These are phyloP conservation scores for Parasteatoda lunata DNA, from an alignment of 2,888 invertebrate species.

Conservation along the genomic window DNA sequence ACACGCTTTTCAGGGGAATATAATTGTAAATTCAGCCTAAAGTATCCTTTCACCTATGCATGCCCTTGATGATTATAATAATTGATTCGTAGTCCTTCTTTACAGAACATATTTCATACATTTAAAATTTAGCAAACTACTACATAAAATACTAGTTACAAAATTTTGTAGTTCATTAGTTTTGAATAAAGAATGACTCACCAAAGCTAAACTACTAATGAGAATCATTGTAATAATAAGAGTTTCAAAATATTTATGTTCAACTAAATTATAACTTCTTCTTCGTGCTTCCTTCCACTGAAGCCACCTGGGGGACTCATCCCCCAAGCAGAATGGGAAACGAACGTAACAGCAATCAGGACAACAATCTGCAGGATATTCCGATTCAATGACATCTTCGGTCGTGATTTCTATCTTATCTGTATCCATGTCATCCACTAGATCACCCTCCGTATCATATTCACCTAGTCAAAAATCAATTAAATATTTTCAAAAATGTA, in stretches of 20 bases:
- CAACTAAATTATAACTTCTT: conserved; percentile 94
- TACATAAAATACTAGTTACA: no score
- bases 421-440: conserved; percentile 67
- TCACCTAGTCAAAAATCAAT: conserved; percentile 4
- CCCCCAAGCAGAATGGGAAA: conserved; percentile 75
- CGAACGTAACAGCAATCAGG: conserved; percentile 80
- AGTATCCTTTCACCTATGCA: no score
- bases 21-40: no score
- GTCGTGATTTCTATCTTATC: conserved; percentile 82
- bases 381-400: conserved; percentile 83
- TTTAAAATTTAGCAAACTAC: no score
- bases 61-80: no score
- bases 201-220: conserved; percentile 96
- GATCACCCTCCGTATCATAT: conserved; percentile 15
- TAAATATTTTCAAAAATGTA: no score
- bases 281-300: conserved; percentile 94
- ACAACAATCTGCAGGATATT: conserved; percentile 94
- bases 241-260: conserved; percentile 99
- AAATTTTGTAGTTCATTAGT: no score
- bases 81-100: no score
- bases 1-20: no score
- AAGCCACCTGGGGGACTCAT: conserved; percentile 92
- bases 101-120: no score
- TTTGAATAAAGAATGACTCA: conserved; percentile 76
- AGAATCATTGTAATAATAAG: conserved; percentile 99